A percentile compares a stretch with the other conserved stretches of the same genome.
These are phyloP conservation scores for Syrmaticus mikado DNA, from an alignment of 2,113 vertebrate genomes.

Conservation along the genomic window DNA sequence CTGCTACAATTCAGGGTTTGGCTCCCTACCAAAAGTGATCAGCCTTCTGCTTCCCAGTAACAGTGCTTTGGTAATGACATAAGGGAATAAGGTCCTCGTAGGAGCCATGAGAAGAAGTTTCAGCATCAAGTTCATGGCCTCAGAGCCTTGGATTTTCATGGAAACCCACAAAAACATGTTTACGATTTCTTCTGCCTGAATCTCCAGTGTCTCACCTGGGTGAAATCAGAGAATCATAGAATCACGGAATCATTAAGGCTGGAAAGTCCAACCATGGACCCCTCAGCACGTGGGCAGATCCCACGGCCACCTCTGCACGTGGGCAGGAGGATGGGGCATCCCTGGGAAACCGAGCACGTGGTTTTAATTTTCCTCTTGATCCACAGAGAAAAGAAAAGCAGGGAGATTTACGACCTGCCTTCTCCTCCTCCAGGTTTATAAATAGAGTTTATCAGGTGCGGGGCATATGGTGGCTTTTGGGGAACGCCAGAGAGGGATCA, in stretches of 20 bases:
- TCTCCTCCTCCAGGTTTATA: slow-evolving; percentile 60
- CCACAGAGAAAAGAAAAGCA: slow-evolving; percentile 63
- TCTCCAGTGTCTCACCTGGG: background rate
- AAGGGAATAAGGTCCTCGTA: background rate
- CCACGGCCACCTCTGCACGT: fast-evolving
- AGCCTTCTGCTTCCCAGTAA: background rate
- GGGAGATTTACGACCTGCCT: slow-evolving; percentile 80
- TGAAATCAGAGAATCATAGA: background rate
- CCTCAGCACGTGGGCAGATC: background rate
- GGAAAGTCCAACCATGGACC: too few relatives aligned
- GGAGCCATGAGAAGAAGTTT: fast-evolving
- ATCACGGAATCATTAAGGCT: too few relatives aligned
- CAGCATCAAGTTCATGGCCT: background rate
- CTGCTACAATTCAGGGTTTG: background rate
- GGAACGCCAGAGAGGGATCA: slow-evolving; percentile 70
- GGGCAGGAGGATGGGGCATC: background rate
- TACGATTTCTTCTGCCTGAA: fast-evolving
- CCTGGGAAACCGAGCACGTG: slow-evolving; percentile 2
- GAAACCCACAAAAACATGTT: background rate
- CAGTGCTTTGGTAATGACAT: background rate
- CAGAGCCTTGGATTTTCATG: background rate
- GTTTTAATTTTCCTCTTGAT: slow-evolving; percentile 83
- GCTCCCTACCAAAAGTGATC: background rate
- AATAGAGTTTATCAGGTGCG: slow-evolving; percentile 83
- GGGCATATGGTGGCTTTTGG: slow-evolving; percentile 79